Base-by-base conservation (phyloP, 2,797 vertebrate genomes). In the Clarias platycephalus region DNA sequence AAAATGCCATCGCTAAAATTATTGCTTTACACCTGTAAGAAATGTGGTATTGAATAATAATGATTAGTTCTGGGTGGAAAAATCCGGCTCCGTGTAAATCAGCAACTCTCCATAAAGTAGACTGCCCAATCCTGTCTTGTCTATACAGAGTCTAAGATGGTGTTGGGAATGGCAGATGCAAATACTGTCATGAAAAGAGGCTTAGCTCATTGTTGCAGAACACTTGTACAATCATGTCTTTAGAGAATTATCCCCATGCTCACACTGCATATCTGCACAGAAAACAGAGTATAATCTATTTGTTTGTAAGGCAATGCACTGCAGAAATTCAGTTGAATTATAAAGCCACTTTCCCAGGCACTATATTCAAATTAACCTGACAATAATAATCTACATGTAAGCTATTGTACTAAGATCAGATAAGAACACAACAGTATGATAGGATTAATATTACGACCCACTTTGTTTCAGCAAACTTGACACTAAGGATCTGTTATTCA, bases 281-380 rank as follows among this genome's bases (percentile, higher is more conserved):
- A 60, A 86, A 85, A 66, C 70, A 77, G 40, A 64, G 57, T 18
- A 72, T 63, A 71, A 84, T 86, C 16, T 83, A 79, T 88, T 88
- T 81, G n/a, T 86, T 79, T 79, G 75, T 60, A 85, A 76, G 76
- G 60, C 83, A 84, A 78, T 64, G 18, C 79, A 80, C 28, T 67
- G 15, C 81, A 8, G 60, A 86, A 88, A 80, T 66, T 83, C 64
- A 85, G 10, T 58, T 57, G 80, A 75, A 83, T 80, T 68, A 83
- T 75, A 80, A 74, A 28, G 62, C 57, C 20, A 60, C n/a, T 31
- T 77, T 81, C n/a, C 67, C 74, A 68, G 58, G 44, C 34, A 80
- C 20, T 75, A 81, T 77, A 77, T 66, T 72, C 26, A 81, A 77
- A 80, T 89, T 82, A 85, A 79, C 83, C 57, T 62, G 34, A 78